A percentile compares a stretch with the other conserved stretches of the same genome.
Conservation (phyloP, 2,797 vertebrate species). For the Protonibea diacanthus region DNA sequence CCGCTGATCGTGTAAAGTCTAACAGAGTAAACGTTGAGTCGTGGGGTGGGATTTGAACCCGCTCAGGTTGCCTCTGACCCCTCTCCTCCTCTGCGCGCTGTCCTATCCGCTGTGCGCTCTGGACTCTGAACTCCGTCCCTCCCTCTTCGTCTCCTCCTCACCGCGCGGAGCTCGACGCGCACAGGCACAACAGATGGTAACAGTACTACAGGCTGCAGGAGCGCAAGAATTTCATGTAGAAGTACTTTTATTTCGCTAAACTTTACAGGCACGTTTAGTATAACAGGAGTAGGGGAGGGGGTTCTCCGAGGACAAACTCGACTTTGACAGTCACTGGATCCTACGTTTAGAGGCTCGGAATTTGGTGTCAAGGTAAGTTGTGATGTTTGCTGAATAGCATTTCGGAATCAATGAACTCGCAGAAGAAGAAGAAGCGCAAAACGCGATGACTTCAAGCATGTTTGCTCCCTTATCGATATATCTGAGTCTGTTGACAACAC, state of each 20-base stretch:
- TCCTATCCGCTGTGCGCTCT: constrained; percentile 53
- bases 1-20: neutral
- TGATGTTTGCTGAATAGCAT: constrained; percentile 12
- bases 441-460: neutral
- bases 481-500: neutral
- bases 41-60: neutral
- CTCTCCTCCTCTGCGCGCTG: constrained; percentile 21
- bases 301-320: constrained; percentile 55
- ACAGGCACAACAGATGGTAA: constrained; percentile 81
- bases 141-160: constrained; percentile 21
- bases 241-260: constrained; percentile 67
- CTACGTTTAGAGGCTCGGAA: constrained; percentile 60
- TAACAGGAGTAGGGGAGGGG: constrained; percentile 18
- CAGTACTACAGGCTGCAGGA: constrained; percentile 68
- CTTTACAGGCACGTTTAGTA: constrained; percentile 52
- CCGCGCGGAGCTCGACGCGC: constrained; percentile 68
- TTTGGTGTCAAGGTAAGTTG: constrained; percentile 82
- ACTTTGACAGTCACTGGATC: constrained; percentile 70
- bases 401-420: constrained; percentile 20
- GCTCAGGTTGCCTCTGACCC: constrained; percentile 30
- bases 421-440: neutral
- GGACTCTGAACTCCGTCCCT: constrained; percentile 1
- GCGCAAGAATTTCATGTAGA: constrained; percentile 66
- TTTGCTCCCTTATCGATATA: neutral
- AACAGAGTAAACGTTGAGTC: too few species aligned